Evolutionary conservation across 2,888 invertebrate species (phyloP), one percentile per base, ranked within the genome.

Genomic region (Hetaerina titia): DNA sequence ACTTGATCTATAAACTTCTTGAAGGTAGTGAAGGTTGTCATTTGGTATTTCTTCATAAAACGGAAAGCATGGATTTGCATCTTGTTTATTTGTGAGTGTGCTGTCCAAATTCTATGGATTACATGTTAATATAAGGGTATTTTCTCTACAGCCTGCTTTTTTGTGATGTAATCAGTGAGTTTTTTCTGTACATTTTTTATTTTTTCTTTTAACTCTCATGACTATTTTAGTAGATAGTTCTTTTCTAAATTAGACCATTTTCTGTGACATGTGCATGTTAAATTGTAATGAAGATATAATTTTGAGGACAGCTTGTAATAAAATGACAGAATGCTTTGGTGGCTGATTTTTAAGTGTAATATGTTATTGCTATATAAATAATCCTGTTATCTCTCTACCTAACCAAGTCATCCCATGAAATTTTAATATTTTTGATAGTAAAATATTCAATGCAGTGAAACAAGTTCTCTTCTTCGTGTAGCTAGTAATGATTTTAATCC

Each of bases 111-210:
- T 31, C 31, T 22, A 13, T 4, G 5, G 81, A 31, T 13, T 15
- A 31, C 13, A 15, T 81, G n/a, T 25, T 81, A 81, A 81, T 81
- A 11, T 81, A 22, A 31, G 81, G 81, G 13, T 81, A 31, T 81
- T 81, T 81, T 81, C 81, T 81, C 13, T 11, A 31, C 81, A 81
- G 81, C 81, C 81, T 81, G 81, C 81, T 81, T 81, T 69, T 81
- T 25, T 81, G 81, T 81, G 81, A 81, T 81, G 81, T 81, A 31
- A 81, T 81, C 81, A 81, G 81, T 81, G 81, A 81, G 81, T 81
- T 81, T 81, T 81, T 45, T 69, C 19, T 81, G 31, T 4, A 2
- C 2, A 13, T 81, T 81, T 45, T 81, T 81, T 81, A 31, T 81
- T n/a, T 81, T 45, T 81, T 81, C 31, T 13, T 81, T n/a, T n/a